Evolutionary conservation across 2,113 vertebrate species (phyloP), one percentile per base, ranked within the genome.

Genomic region (Gadus chalcogrammus): DNA sequence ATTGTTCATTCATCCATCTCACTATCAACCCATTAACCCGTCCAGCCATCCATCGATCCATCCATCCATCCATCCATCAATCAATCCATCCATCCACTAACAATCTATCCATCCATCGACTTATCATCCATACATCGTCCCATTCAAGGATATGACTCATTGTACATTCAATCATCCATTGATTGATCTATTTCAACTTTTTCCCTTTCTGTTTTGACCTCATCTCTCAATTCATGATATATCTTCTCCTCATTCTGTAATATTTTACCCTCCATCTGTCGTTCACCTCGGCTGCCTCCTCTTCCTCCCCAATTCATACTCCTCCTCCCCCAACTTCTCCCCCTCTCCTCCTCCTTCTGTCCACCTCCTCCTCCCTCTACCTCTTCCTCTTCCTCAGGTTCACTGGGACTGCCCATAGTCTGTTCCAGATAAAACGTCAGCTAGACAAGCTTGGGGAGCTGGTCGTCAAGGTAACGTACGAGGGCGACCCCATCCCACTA

Each of bases 351-450:
- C 24, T 24, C 24, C 24, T 24, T 24, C 24, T 24, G 24, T 24
- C 24, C 24, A 24, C 24, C 56, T 2, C 42, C 31, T 35, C 17
- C 42, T 27, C 31, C n/a, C 48, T 24, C 17, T 48, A 38, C 3
- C 22, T 7, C 67, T 3, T 60, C 70, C n/a, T 35, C 4, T 24
- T 22, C 15, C 13, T 15, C 69, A 99, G 97, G 91, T 99, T 98
- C 58, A 98, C 96, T 0, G 84, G 96, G 71, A 82, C 93, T 67
- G 94, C 95, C 64, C 96, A 98, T 87, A 97, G 97, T 85, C 93
- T 99, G n/a, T 98, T 99, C 82, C 97, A 98, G 91, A 93, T 97
- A 64, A 93, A 94, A 87, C 91, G 95, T 55, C 97, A 98, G 76
- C 79, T 99, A 68, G 96, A 98, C 85, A 98, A 98, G 79, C 90